Percentiles rank a stretch among this genome's conserved stretches.
phyloP scores from a whole-genome alignment of 2,113 vertebrate genomes.

The Hucho hucho region DNA sequence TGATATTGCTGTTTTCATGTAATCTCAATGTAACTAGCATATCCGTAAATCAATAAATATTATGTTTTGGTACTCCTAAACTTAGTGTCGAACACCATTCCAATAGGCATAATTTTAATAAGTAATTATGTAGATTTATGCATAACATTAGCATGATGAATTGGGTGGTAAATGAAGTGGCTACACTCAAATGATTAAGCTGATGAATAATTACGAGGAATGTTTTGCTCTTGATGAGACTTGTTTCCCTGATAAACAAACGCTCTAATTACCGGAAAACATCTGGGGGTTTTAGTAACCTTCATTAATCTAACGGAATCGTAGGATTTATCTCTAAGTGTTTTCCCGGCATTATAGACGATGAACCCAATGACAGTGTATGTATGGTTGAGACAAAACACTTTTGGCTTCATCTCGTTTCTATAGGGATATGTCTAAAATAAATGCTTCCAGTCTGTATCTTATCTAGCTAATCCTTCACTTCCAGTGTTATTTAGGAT shows the following conservation, averaged over 20 bases:
- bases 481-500: slow-evolving; percentile 61
- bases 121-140: slow-evolving; percentile 99
- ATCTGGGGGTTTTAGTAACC: slow-evolving; percentile 99
- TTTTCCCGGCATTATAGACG: slow-evolving; percentile 87
- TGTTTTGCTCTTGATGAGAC: slow-evolving; percentile 99
- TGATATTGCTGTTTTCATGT: neutral
- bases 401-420: slow-evolving; percentile 51
- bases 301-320: slow-evolving; percentile 99
- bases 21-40: slow-evolving; percentile 81
- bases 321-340: slow-evolving; percentile 79
- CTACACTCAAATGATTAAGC: slow-evolving; percentile 99
- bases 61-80: slow-evolving; percentile 92
- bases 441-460: slow-evolving; percentile 54
- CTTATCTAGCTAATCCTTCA: slow-evolving; percentile 48
- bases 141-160: slow-evolving; percentile 99
- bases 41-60: slow-evolving; percentile 89
- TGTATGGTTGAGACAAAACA: slow-evolving; percentile 40
- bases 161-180: slow-evolving; percentile 99
- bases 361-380: slow-evolving; percentile 87
- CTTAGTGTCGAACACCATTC: slow-evolving; percentile 88
- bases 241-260: slow-evolving; percentile 99
- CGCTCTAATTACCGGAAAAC: slow-evolving; percentile 98
- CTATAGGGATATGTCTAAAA: slow-evolving; percentile 53
- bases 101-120: slow-evolving; percentile 82
- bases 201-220: slow-evolving; percentile 99